A percentile compares a stretch with the other conserved stretches of the same genome.
Conservation (phyloP, 2,113 vertebrate genomes). For the Passer domesticus region DNA sequence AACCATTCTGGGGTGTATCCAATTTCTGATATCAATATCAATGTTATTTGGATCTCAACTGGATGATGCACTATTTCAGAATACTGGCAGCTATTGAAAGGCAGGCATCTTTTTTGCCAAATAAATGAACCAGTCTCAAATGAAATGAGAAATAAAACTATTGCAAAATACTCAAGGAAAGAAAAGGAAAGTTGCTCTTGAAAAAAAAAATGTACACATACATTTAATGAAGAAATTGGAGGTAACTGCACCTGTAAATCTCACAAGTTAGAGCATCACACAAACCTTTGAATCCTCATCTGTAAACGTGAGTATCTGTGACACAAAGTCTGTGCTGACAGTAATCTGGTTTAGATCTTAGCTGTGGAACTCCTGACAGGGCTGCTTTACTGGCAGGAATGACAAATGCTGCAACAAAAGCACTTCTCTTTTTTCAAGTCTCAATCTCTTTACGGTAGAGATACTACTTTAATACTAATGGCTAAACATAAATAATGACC, state of each 20-base stretch:
- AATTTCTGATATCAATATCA: not conserved
- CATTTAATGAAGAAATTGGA: not conserved
- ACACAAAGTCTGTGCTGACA: not conserved
- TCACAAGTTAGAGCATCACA: not conserved
- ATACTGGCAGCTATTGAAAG: not conserved
- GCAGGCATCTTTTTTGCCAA: not conserved
- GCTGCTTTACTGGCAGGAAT: not conserved
- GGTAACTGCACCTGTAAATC: not conserved
- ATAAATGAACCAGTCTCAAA: not conserved
- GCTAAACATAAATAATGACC: not conserved
- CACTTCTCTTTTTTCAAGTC: not conserved
- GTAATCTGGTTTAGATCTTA: not conserved
- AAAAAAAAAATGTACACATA: too few species aligned
- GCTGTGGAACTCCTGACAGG: not conserved
- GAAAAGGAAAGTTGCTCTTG: not conserved
- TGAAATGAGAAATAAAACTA: not conserved
- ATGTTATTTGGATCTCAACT: not conserved
- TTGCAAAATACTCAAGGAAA: not conserved
- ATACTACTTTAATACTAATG: not conserved
- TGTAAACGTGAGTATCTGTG: not conserved
- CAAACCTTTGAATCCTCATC: not conserved
- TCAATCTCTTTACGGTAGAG: not conserved
- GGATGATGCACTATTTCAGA: not conserved
- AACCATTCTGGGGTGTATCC: not conserved
- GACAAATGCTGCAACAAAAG: not conserved